Evolutionary conservation across 2,797 vertebrate species (phyloP), one percentile per base, ranked within the genome.

Genomic region (Parauchenoglanis ngamensis): DNA sequence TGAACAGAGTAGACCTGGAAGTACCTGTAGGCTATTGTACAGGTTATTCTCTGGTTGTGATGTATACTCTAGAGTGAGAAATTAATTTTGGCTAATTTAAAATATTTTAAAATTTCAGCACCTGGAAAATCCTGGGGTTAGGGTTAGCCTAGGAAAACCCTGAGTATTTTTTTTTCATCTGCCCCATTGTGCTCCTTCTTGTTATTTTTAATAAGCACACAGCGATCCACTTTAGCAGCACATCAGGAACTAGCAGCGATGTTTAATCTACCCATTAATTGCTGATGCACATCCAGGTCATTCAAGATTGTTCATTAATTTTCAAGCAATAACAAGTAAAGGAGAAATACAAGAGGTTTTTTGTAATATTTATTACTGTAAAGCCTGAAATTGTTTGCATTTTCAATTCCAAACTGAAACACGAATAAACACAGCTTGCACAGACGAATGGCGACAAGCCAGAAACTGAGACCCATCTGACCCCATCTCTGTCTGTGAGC

Each of bases 401-500:
- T 82, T 82, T 82, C 15, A 15, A 65, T 83, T 67, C 80, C n/a
- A 67, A 83, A 83, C 17, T n/a, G 7, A 52, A 83, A 52, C 61
- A 67, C 4, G 80, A 52, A 83, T 83, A 83, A 83, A 67, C 80
- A 83, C 17, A 21, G 61, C 61, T 31, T 52, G 52, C 25, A 67
- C 44, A 67, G 61, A 19, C 40, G 61, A 79, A 79, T 75, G 79
- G 68, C 57, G 35, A 70, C 23, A 67, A 78, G 73, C 73, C 82
- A 68, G 82, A 84, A 87, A 49, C 59, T 12, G 35, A 87, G 57
- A 28, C 49, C 35, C 21, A 17, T 84, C 86, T 84, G 86, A 87
- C 81, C 82, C 61, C 61, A 79, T 84, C 67, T 83, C 57, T 82
- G 67, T 86, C 87, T 87, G 88, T 85, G 79, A 87, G 83, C 77